These are phyloP conservation scores for Coluber constrictor DNA, from an alignment of 2,797 vertebrate species.

Conservation along the genomic window DNA sequence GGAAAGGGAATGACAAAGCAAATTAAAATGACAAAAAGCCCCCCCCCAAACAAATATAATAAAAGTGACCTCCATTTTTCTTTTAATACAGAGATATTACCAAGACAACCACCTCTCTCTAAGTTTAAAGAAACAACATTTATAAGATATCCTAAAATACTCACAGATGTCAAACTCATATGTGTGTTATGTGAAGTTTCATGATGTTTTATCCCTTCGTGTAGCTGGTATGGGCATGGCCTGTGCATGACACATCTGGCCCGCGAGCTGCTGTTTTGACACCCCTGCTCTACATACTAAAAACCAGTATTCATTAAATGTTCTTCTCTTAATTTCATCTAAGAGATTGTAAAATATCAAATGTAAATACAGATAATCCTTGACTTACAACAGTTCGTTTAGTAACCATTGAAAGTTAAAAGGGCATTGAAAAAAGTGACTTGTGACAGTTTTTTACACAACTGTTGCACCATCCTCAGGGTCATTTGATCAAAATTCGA, in stretches of 20 bases:
- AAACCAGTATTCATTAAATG: neutral
- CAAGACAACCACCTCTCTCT: neutral
- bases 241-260: accelerated
- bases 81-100: neutral
- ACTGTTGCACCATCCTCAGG: neutral
- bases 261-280: too few species aligned
- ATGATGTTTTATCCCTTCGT: too few species aligned
- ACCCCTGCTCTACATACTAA: too few species aligned
- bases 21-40: neutral
- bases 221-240: too few species aligned
- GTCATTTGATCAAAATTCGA: neutral
- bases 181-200: too few species aligned
- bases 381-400: neutral
- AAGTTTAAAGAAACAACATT: neutral
- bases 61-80: neutral
- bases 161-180: too few species aligned
- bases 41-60: neutral
- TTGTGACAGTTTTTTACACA: neutral
- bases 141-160: neutral
- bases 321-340: neutral
- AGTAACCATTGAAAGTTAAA: neutral
- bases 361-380: neutral
- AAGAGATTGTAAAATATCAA: neutral
- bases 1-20: neutral
- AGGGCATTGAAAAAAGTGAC: neutral